Base-by-base conservation (phyloP, 2,113 vertebrate genomes). In the Pimephales promelas region DNA sequence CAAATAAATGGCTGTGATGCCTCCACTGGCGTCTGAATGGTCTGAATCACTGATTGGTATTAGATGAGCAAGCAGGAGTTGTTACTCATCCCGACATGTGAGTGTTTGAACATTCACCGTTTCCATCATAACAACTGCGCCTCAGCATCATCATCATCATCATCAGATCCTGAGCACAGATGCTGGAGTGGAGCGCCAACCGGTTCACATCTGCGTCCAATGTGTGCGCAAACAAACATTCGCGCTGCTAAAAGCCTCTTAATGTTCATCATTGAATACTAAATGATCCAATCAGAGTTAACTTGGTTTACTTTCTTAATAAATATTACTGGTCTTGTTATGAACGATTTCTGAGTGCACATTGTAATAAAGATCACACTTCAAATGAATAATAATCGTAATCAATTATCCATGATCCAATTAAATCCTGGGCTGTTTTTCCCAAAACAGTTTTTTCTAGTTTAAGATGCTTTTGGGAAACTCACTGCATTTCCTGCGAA, bases 161-260 rank as follows among this genome's bases (percentile, higher is more conserved):
- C 83, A 56, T 82, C 82, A 87, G 89, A 91, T 88, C 90, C 89
- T 89, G 88, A 86, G 62, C 86, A 79, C 89, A 89, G 86, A 90
- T 92, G 88, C 83, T 88, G 45, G 10, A 75, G 59, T 88, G 45
- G 10, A 75, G 59, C 83, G 86, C 59, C 71, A 49, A 75, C 45
- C 52, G 66, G 85, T 85, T 85, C 47, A 31, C 68, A 86, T 56
- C 81, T 83, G 81, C 47, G 20, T 36, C 52, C 82, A 84, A 84
- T 66, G 31, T 78, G 73, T 64, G 56, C 31, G 5, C 11, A 73
- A 64, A 47, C 59, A 75, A 68, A 85, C 64, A 24, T 77, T 45
- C 43, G 4, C 56, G 36, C 74, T 54, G 26, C 52, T 75, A 20
- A 75, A 75, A 75, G 49, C 10, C 74, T 76, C 52, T 78, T 20